Base-by-base conservation (phyloP, 2,888 invertebrate genomes). In the Caenorhabditis parvicauda region DNA sequence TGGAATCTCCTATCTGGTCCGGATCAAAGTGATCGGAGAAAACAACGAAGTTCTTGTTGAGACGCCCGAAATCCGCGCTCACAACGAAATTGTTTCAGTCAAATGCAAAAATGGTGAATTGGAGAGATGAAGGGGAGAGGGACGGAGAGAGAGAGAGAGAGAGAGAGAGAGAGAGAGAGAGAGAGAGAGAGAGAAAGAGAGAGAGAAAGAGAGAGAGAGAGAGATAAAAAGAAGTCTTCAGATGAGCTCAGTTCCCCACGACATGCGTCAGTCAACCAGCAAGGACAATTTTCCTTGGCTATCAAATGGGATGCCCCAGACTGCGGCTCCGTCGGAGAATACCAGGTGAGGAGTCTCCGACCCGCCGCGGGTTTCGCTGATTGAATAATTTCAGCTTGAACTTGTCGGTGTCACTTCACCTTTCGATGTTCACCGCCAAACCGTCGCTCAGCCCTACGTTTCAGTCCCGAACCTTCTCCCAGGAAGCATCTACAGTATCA, bases 21-120 rank as follows among this genome's bases (percentile, higher is more conserved):
- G 81, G 2, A 81, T 81, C 54, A 80, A 79, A 54, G 67, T 79
- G 21, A 70, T 81, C 44, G 81, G 77, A 2, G 69, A 71, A 5
- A 74, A 80, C 48, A 74, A 76, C 58, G 73, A 78, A 42, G 76
- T 81, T 25, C 71, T 81, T 12, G 79, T 81, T 5, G 78, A 81
- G 55, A 81, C 81, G 19, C 78, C 79, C 24, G 80, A 81, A 59
- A 81, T 81, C 52, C 69, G 80, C 14, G 81, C 81, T 12, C 67
- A 77, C 42, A 77, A 81, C 54, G 81, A 81, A 59, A 75, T 80
- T 35, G 77, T 81, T 41, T 75, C 77, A 29, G 75, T 80, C 58
- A 74, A 76, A 29, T 81, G 81, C 54, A 76, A 73, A 22, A 66
- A 64, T 49, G 78, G 76, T 79, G 44, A 42, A 59, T 52, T n/a